Evolutionary conservation across 2,113 vertebrate species (phyloP).

Genomic region (Antechinus stuartii): DNA sequence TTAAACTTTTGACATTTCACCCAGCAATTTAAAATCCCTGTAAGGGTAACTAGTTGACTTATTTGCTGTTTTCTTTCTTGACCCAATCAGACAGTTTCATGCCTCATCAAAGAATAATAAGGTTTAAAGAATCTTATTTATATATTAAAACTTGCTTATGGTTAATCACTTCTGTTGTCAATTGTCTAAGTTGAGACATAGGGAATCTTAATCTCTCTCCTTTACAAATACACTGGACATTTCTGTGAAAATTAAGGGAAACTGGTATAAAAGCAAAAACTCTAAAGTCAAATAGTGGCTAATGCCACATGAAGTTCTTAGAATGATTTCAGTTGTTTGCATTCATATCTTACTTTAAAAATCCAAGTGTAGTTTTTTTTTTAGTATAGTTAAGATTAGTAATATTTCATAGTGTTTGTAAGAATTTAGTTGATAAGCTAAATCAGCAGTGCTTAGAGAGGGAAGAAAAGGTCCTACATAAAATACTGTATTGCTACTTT

Average conservation of each 20-base stretch:
- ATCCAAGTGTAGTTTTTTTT: too few species aligned
- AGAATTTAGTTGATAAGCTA: background rate
- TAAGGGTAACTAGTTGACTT: background rate
- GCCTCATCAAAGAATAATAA: background rate
- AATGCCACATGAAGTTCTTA: background rate
- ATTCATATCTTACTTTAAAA: background rate
- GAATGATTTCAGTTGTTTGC: background rate
- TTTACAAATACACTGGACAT: background rate
- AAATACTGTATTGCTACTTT: background rate
- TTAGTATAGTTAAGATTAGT: too few species aligned
- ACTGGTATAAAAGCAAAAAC: background rate
- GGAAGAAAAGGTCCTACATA: too few species aligned
- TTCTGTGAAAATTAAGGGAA: background rate
- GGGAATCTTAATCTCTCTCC: background rate
- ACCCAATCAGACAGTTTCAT: background rate
- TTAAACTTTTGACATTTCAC: background rate
- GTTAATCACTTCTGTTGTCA: background rate
- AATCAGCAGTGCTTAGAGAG: background rate
- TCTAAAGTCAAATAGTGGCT: background rate
- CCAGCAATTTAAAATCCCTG: background rate
- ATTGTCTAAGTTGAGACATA: background rate
- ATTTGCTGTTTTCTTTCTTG: background rate
- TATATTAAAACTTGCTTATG: background rate
- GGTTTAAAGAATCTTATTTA: background rate
- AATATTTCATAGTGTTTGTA: background rate